Percentiles rank a stretch among this genome's conserved stretches.
phyloP scores from a whole-genome alignment of 1,140 invertebrate species.

The Diachasma alloeum region DNA sequence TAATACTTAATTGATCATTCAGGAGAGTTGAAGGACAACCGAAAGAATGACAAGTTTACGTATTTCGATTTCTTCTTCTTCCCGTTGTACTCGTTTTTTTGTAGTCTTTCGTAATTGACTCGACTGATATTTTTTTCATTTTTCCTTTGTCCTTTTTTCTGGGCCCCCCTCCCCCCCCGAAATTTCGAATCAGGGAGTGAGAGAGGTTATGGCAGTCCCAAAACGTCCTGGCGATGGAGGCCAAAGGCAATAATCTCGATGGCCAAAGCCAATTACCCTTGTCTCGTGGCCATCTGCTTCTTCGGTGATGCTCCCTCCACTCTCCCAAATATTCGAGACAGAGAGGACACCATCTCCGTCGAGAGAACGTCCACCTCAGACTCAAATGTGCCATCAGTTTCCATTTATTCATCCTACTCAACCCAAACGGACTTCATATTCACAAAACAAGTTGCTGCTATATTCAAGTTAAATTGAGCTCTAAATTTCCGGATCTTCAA shows the following conservation, averaged over 20 bases:
- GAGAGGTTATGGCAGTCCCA: constrained; percentile 17
- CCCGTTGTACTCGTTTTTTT: too few relatives aligned
- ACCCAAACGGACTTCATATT: too few relatives aligned
- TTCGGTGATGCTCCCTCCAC: not conserved
- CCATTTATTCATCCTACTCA: too few relatives aligned
- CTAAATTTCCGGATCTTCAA: too few relatives aligned
- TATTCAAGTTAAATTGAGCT: too few relatives aligned
- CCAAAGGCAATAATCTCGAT: constrained; percentile 43
- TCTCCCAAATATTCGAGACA: not conserved
- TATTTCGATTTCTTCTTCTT: not conserved
- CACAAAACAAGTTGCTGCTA: too few relatives aligned
- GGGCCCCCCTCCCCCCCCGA: not conserved
- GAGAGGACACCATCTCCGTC: not conserved
- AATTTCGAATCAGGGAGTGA: not conserved
- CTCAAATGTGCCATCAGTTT: too few relatives aligned
- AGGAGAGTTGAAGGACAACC: not conserved
- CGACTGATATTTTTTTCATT: not conserved
- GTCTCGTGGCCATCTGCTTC: constrained; percentile 41
- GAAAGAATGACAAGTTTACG: not conserved
- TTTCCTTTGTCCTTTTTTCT: not conserved
- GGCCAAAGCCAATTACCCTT: constrained; percentile 34
- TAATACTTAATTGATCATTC: not conserved
- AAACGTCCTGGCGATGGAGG: constrained; percentile 11
- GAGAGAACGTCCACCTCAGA: too few relatives aligned
- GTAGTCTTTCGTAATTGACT: not conserved